Evolutionary conservation across 2,888 invertebrate species (phyloP), one percentile per base, ranked within the genome.

Genomic region (Quadroppia sp.): DNA sequence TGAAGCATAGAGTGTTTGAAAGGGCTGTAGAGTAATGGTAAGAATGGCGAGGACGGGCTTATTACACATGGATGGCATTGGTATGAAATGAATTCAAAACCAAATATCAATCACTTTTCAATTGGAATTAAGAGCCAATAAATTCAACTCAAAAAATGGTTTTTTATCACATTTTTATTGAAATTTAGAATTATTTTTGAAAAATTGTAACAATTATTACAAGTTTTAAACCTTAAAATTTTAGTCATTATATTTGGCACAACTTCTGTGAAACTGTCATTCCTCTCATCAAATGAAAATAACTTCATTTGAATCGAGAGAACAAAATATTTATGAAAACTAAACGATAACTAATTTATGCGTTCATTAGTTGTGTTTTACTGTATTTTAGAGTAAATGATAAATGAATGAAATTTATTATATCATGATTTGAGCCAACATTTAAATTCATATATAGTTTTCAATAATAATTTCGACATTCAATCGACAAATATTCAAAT

Each of bases 21-120:
- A 17, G 17, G 20, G 7, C 9, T 20, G 6, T 50, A 20, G 50
- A 50, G 50, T 50, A n/a, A n/a, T n/a, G n/a, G n/a, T n/a, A 17
- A 50, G 50, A 50, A 50, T 50, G 9, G 50, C 15, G n/a, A 56
- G 28, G 28, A 56, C 28, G 11, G 56, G 56, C 56, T 56, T 56
- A 25, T 64, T 64, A 64, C 64, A 64, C 28, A 53, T 23, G 23
- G 6, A 64, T 64, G 64, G 64, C 64, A 32, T 64, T 20, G 32
- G 20, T 23, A 36, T 25, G 28, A 64, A 69, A 42, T 45, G 69
- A 69, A 69, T 45, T 42, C 45, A 69, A 69, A 69, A 69, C 42
- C 25, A 69, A 40, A 69, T 42, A 69, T 69, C 69, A 42, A 69
- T 69, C 69, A 69, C 69, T 69, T 69, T 9, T 20, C 20, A 15